Percentiles rank a stretch among this genome's conserved stretches.
Conservation (phyloP, 2,888 invertebrate species). For the Nemurella pictetii region DNA sequence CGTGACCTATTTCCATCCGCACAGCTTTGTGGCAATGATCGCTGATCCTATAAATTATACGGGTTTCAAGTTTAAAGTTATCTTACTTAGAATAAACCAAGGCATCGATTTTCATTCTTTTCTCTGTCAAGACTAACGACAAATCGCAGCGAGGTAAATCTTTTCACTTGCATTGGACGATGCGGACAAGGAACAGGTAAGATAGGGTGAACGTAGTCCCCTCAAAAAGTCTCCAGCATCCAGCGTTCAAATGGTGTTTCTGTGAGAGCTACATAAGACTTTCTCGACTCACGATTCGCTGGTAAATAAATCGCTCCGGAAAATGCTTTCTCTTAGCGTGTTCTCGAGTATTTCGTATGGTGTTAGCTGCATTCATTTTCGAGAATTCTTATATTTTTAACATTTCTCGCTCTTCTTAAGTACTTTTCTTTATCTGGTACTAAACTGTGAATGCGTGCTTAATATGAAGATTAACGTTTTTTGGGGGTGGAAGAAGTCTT, state of each 20-base stretch:
- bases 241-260: background rate
- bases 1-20: background rate
- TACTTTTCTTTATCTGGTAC: constrained; percentile 25
- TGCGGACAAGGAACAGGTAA: background rate
- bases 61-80: background rate
- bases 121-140: background rate
- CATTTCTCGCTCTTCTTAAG: constrained; percentile 5
- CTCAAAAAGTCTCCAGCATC: background rate
- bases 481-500: constrained; percentile 1
- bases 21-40: background rate
- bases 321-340: background rate
- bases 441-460: constrained; percentile 25
- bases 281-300: background rate
- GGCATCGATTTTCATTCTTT: background rate
- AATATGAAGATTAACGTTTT: constrained; percentile 32
- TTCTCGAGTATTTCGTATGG: background rate
- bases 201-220: background rate
- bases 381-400: background rate
- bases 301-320: background rate
- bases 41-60: background rate
- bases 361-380: background rate
- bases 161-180: background rate
- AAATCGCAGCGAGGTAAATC: background rate
- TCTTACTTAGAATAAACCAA: background rate
- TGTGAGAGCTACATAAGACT: background rate